A percentile compares a stretch with the other conserved stretches of the same genome.
Evolutionary conservation across 2,113 vertebrate species (phyloP).

Genomic region (Triplophysa siluroides): DNA sequence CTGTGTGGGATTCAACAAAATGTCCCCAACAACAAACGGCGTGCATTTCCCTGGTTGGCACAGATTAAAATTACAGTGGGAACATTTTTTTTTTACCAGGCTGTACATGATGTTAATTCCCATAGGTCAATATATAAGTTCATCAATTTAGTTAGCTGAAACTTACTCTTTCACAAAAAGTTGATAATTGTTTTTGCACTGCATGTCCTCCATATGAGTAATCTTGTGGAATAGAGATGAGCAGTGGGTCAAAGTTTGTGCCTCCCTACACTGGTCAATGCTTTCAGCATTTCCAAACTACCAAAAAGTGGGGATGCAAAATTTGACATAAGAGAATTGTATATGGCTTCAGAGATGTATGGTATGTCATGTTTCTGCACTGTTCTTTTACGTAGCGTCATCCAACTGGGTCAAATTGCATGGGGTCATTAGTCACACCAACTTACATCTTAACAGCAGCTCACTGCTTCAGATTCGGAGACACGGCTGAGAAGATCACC

Average conservation of each 20-base stretch:
- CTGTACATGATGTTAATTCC: neutral
- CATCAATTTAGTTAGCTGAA: neutral
- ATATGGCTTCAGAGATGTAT: neutral
- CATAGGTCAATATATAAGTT: neutral
- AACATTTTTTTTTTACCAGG: neutral
- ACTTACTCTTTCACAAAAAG: neutral
- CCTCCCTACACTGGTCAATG: too few relatives aligned
- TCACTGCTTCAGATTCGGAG: slow-evolving; percentile 68
- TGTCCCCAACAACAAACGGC: accelerated
- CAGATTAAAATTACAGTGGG: slow-evolving; percentile 48
- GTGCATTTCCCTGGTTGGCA: slow-evolving; percentile 66
- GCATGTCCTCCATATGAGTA: too few relatives aligned
- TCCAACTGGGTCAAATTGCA: slow-evolving; percentile 46
- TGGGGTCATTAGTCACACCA: slow-evolving; percentile 69
- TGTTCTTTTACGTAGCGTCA: neutral
- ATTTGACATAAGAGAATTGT: too few relatives aligned
- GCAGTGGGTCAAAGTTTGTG: too few relatives aligned
- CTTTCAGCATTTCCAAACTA: too few relatives aligned
- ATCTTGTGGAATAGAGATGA: too few relatives aligned
- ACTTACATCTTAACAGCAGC: slow-evolving; percentile 73
- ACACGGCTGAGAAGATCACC: neutral
- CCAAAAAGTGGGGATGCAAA: too few relatives aligned
- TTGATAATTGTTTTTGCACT: too few relatives aligned
- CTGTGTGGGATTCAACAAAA: slow-evolving; percentile 70
- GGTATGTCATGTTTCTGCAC: neutral